Conservation (phyloP, 2,797 vertebrate species). For the Gallinago nigripennis region DNA sequence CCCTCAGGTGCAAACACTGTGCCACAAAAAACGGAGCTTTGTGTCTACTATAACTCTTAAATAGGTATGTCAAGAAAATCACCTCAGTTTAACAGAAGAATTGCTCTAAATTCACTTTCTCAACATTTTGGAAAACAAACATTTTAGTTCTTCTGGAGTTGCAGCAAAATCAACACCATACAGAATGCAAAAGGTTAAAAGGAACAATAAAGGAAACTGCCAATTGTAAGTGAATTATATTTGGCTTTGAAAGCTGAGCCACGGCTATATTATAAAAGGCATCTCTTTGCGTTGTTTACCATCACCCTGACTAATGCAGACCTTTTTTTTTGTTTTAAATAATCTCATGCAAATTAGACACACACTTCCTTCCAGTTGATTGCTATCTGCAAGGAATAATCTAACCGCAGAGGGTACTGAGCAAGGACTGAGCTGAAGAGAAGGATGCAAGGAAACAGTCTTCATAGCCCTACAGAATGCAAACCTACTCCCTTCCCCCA, state of each 20-base stretch:
- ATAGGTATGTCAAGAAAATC: not conserved
- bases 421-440: conserved; percentile 74
- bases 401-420: conserved; percentile 78
- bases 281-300: conserved; percentile 82
- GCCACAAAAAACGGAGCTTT: not conserved
- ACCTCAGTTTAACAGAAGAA: not conserved
- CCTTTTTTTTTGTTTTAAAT: conserved; percentile 85
- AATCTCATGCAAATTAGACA: conserved; percentile 89
- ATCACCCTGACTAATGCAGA: conserved; percentile 85
- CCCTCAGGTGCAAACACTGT: not conserved
- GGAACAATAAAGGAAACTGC: conserved; percentile 79
- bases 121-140: conserved; percentile 7
- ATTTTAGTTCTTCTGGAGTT: not conserved
- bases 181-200: conserved; percentile 82
- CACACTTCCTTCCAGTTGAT: conserved; percentile 87
- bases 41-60: not conserved
- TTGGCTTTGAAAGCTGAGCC: conserved; percentile 79
- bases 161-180: conserved; percentile 61
- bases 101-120: not conserved
- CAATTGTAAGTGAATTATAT: conserved; percentile 82
- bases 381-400: conserved; percentile 87
- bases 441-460: conserved; percentile 55
- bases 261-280: conserved; percentile 81
- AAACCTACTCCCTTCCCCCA: conserved; percentile 45
- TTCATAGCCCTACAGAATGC: conserved; percentile 51